Evolutionary conservation across 2,888 invertebrate species (phyloP).

Genomic region (Xestia sexstrigata): DNA sequence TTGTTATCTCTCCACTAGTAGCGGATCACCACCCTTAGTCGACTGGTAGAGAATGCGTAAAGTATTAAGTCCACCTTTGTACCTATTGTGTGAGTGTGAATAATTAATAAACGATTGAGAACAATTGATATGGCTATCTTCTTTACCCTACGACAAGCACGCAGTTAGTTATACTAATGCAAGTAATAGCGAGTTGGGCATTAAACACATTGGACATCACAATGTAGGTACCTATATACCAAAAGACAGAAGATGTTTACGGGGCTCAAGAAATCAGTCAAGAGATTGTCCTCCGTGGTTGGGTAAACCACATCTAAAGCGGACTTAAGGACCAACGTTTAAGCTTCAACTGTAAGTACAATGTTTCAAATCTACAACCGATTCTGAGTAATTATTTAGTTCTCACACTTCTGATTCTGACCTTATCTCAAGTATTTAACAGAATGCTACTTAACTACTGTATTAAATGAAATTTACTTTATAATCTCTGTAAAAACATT

Average conservation of each 20-base stretch:
- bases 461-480: background rate
- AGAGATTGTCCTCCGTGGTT: too few species aligned
- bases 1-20: background rate
- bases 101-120: background rate
- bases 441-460: constrained; percentile 45
- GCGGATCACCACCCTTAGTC: background rate
- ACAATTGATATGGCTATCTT: background rate
- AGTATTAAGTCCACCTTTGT: background rate
- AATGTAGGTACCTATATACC: background rate
- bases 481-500: constrained; percentile 25
- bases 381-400: background rate
- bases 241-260: background rate
- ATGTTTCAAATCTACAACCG: background rate
- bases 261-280: background rate
- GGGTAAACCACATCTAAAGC: background rate
- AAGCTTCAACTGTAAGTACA: too few species aligned
- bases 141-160: background rate
- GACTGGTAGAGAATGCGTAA: background rate
- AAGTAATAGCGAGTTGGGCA: background rate
- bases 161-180: background rate
- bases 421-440: constrained; percentile 25
- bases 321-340: background rate
- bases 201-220: background rate
- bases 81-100: background rate
- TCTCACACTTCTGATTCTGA: constrained; percentile 16